phyloP scores from a whole-genome alignment of 2,113 vertebrate species.

The Litocranius walleri region DNA sequence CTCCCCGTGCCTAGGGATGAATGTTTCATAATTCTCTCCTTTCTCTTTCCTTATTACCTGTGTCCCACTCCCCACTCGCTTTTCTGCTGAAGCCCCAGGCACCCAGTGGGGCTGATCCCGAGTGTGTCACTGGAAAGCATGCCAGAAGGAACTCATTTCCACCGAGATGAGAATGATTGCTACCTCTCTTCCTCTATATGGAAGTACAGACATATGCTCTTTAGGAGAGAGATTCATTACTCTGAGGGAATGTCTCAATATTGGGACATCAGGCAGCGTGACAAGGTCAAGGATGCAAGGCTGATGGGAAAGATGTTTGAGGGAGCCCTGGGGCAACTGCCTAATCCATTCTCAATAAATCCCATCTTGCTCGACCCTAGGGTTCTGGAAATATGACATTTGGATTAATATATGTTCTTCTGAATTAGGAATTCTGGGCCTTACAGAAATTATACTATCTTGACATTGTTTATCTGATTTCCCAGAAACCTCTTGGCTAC shows the following conservation, averaged over 20 bases:
- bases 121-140: not conserved
- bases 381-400: not conserved
- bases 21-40: not conserved
- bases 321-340: not conserved
- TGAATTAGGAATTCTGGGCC: not conserved
- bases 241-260: not conserved
- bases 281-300: not conserved
- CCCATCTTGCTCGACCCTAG: not conserved
- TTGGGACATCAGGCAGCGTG: not conserved
- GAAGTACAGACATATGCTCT: not conserved
- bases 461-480: conserved; percentile 49
- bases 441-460: not conserved
- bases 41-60: not conserved
- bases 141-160: not conserved
- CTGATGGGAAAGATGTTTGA: not conserved
- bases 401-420: not conserved
- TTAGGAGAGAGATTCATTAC: not conserved
- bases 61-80: not conserved
- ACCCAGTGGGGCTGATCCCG: not conserved
- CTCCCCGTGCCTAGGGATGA: not conserved
- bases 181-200: not conserved
- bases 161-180: not conserved
- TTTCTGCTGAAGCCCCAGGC: not conserved
- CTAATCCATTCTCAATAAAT: not conserved
- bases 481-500: not conserved